Evolutionary conservation across 2,888 invertebrate species (phyloP), one percentile per base, ranked within the genome.

Genomic region (Lypha dubia): DNA sequence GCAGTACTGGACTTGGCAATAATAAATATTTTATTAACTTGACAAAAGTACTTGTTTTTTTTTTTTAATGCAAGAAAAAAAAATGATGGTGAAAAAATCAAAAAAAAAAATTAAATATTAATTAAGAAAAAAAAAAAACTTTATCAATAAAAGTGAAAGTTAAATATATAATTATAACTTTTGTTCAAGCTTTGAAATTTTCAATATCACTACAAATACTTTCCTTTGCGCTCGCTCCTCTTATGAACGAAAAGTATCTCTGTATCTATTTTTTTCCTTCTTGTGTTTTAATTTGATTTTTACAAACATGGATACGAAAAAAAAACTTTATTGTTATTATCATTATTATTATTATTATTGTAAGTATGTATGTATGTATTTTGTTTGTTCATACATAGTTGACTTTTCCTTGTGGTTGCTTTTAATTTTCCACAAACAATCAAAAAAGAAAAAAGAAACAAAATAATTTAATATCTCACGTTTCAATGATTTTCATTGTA

Each of bases 131-230:
- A 76, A 53, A 70, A 81, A 82, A 76, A 76, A 53, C 63, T 11
- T 28, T 81, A 63, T 84, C 81, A 74, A 87, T 86, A 86, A 86
- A 87, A 87, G 87, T 87, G 87, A 87, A 87, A 87, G 87, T 87
- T 83, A 24, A 83, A 75, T 75, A 65, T 56, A 73, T 67, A 80
- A 84, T 84, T 80, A 81, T 63, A 56, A 74, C 49, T 73, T n/a
- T 35, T 65, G 46, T 28, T 68, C n/a, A 67, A 67, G 58, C 58
- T 38, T 49, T 68, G 73, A 62, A 62, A 62, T 74, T 74, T 51
- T 49, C 38, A 74, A 74, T 49, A 62, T n/a, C 60, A 35, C 35
- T 35, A n/a, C 41, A 56, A 28, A 41, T 58, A 56, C 44, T 70
- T 56, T 41, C 53, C 56, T 70, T 53, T 38, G 13, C 49, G 1